Base-by-base conservation (phyloP, 2,888 invertebrate genomes). In the Argyresthia goedartella region DNA sequence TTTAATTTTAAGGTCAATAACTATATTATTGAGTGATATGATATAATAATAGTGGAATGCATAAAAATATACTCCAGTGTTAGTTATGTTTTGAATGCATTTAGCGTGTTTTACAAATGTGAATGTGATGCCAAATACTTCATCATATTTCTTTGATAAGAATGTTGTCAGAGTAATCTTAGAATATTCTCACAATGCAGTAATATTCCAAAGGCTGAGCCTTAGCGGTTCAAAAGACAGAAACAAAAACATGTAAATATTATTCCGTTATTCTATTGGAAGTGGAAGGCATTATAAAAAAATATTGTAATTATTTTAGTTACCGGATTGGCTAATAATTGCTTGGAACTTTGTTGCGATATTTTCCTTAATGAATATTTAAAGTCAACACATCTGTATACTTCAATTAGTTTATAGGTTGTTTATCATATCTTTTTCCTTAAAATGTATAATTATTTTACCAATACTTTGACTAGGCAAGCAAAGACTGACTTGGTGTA, bases 401-500 rank as follows among this genome's bases (percentile, higher is more conserved):
- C 10, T 16, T 39, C 2, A 39, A 39, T 39, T 11, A 39, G 9
- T 39, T 11, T 39, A 11, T 39, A 39, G 39, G 39, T 16, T 44
- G 43, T 43, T 13, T 13, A n/a, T 43, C 13, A 10, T 43, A 39
- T 39, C 9, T 43, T 43, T 8, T 13, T 13, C 13, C 8, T 8
- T 43, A 13, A 13, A 53, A 50, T 65, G 60, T 53, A 56, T 46
- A 55, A 52, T 52, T 16, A 71, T 72, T 72, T 76, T 80, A 82
- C 80, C 79, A 76, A 79, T 77, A 76, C 74, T 71, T 71, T 70
- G 72, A 76, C 73, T 80, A 81, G 76, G 80, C 82, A 82, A 84
- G 82, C 79, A 81, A 86, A 86, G 86, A 86, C 86, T 85, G 86
- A 86, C 84, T 84, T 82, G 79, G 79, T 81, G 77, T 85, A 81